Percentiles rank a stretch among this genome's conserved stretches.
These are phyloP conservation scores for Paracyclopina nana DNA, from an alignment of 1,140 invertebrate genomes.

Conservation along the genomic window DNA sequence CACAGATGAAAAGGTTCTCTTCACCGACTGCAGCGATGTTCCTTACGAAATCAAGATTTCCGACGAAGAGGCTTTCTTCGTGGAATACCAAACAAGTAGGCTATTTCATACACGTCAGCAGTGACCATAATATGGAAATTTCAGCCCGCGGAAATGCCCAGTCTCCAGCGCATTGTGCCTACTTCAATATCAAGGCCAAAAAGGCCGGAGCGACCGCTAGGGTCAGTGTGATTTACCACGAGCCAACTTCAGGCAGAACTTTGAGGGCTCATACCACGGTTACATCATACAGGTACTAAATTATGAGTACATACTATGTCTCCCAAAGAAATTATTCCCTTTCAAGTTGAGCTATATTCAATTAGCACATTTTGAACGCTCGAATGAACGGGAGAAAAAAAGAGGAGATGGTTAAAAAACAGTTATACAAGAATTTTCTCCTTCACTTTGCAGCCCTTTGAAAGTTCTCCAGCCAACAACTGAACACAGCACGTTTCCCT, in stretches of 20 bases:
- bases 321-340: no score
- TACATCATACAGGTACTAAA: not conserved
- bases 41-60: not conserved
- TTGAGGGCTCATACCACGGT: not conserved
- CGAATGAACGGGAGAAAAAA: not conserved
- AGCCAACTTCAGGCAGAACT: not conserved
- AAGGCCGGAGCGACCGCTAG: not conserved
- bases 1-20: not conserved
- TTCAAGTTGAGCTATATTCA: no score
- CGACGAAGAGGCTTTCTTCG: not conserved
- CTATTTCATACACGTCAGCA: not conserved
- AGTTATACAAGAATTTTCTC: no score
- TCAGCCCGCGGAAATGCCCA: not conserved
- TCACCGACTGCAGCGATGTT: conserved; percentile 1
- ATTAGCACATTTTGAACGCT: no score
- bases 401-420: no score
- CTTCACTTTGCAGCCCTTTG: not conserved
- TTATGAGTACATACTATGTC: no score
- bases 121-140: not conserved
- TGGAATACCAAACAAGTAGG: not conserved
- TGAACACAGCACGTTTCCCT: no score
- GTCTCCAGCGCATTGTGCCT: not conserved
- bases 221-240: not conserved
- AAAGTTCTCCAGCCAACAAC: no score
- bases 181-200: not conserved